Evolutionary conservation across 2,888 invertebrate genomes (phyloP), one percentile per base, ranked within the genome.

Genomic region (Agrochola circellaris): DNA sequence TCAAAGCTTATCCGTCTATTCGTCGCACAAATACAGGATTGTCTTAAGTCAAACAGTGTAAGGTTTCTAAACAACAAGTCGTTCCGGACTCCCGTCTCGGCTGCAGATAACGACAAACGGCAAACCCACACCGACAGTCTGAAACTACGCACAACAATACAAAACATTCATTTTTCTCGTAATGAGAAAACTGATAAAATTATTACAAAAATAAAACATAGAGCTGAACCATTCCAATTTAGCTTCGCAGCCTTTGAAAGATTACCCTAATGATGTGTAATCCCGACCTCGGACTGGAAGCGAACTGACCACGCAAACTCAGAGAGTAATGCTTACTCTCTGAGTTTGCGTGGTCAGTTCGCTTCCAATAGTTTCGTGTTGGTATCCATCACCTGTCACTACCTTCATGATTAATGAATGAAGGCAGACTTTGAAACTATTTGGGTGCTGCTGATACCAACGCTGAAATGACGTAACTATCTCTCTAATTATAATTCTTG

Each of bases 321-420:
- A n/a, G n/a, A n/a, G n/a, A n/a, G n/a, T n/a, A n/a, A n/a, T n/a
- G n/a, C n/a, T 80, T 73, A 75, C 58, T 66, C 66, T 54, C 72
- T 58, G 68, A 79, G 73, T 70, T 77, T 38, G 69, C 67, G 77
- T 79, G 87, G 76, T 79, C 78, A 83, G 75, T 79, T 67, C 54
- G 65, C 79, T 81, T 71, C 71, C 79, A 84, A 83, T 77, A 78
- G 79, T 87, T 89, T 83, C 73, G 77, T 74, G 68, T 74, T 75
- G 74, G 71, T 78, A 85, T 84, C 75, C 83, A 82, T 87, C 83
- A 82, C 73, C 61, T 73, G 76, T 60, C 68, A 62, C 58, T 72
- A 69, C 79, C 65, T 75, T 68, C 77, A 81, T 86, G 89, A 88
- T 89, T 74, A 81, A 89, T 89, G 84, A 82, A 73, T 60, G 56